Percentiles rank a stretch among this genome's conserved stretches.
Evolutionary conservation across 2,888 invertebrate species (phyloP).

Genomic region (Tipula vernalis): DNA sequence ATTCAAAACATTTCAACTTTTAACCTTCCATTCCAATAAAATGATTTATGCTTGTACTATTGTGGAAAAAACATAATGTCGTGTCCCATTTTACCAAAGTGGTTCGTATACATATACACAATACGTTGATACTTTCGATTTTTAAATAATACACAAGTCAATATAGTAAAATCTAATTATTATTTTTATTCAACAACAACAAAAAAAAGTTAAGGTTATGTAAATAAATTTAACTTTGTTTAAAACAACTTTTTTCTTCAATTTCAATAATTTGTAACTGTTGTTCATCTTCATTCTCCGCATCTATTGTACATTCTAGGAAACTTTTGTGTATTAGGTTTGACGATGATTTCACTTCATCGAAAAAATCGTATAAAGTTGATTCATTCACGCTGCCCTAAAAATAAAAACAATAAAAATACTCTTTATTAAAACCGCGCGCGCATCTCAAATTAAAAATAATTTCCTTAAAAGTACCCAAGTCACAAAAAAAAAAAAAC

Average conservation of each 20-base stretch:
- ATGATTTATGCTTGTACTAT: not conserved
- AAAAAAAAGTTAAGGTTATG: not conserved
- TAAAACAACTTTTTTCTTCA: not conserved
- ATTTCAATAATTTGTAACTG: not conserved
- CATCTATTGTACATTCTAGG: not conserved
- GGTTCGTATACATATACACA: not conserved
- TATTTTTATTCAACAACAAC: not conserved
- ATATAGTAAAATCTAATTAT: not conserved
- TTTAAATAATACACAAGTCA: not conserved
- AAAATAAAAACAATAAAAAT: not conserved
- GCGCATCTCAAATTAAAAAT: not conserved
- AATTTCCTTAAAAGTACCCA: not conserved
- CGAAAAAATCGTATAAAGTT: not conserved
- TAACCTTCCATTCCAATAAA: not conserved
- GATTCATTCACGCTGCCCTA: not conserved
- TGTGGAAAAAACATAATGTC: not conserved
- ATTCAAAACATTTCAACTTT: not conserved
- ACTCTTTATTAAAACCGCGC: not conserved
- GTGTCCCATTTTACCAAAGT: not conserved
- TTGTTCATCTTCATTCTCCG: not conserved
- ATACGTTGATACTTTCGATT: not conserved
- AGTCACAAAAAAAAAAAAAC: not conserved
- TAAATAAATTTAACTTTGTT: not conserved
- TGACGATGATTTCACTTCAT: not conserved
- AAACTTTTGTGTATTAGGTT: not conserved